Conservation (phyloP, 2,888 invertebrate genomes). For the Mamestra brassicae region DNA sequence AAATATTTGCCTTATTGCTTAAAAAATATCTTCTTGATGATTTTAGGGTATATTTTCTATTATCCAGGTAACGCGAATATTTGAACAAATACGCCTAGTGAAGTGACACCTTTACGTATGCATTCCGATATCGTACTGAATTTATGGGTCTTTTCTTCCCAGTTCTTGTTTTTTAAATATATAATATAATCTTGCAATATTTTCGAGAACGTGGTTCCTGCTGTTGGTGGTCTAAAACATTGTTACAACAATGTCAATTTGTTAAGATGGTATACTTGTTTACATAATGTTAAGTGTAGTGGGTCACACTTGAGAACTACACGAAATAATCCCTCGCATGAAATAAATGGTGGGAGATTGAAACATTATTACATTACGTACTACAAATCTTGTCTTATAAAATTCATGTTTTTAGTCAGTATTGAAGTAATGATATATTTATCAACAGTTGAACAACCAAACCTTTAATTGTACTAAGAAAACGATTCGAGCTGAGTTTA, state of each 20-base stretch:
- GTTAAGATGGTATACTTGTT: conserved; percentile 60
- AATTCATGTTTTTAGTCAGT: conserved; percentile 31
- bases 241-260: conserved; percentile 75
- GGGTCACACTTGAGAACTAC: conserved; percentile 34
- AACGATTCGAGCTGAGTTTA: not conserved
- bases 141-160: conserved; percentile 53
- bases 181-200: conserved; percentile 55
- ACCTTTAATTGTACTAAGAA: not conserved
- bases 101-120: conserved; percentile 39
- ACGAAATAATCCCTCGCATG: conserved; percentile 13
- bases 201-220: conserved; percentile 41
- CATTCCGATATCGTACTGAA: conserved; percentile 77
- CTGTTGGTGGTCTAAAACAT: conserved; percentile 56
- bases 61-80: too few species aligned
- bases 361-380: conserved; percentile 9
- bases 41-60: too few species aligned
- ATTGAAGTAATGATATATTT: conserved; percentile 22
- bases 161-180: conserved; percentile 37
- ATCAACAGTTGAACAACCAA: conserved; percentile 17
- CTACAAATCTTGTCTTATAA: conserved; percentile 18
- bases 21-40: too few species aligned
- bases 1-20: too few species aligned
- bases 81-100: too few species aligned
- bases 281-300: conserved; percentile 45
- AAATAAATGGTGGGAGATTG: not conserved